Percentiles rank a stretch among this genome's conserved stretches.
Evolutionary conservation across 2,113 vertebrate genomes (phyloP).

Genomic region (Eurypyga helias): DNA sequence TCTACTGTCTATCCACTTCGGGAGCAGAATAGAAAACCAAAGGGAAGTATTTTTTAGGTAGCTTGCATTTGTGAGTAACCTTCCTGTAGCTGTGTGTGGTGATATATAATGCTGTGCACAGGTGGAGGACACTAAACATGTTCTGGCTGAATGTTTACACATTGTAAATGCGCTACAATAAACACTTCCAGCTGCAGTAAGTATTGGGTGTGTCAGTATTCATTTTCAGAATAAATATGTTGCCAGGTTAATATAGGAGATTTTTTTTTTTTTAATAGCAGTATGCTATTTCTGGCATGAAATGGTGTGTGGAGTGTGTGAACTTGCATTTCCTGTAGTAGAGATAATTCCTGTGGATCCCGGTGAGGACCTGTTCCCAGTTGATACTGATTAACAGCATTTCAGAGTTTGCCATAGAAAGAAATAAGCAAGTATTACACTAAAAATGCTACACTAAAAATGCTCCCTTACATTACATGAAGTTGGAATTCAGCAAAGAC

Average conservation of each 20-base stretch:
- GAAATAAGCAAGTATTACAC: background rate
- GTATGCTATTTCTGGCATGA: background rate
- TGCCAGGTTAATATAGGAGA: background rate
- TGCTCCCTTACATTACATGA: background rate
- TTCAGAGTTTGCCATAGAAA: background rate
- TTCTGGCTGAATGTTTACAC: slow-evolving; percentile 28
- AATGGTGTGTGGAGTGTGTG: background rate
- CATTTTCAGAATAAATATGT: background rate
- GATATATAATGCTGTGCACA: background rate
- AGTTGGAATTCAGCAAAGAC: background rate
- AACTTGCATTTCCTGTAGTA: background rate
- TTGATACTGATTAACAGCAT: background rate
- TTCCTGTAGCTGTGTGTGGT: background rate
- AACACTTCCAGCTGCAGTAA: slow-evolving; percentile 36
- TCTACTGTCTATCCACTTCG: background rate
- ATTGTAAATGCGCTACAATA: slow-evolving; percentile 49
- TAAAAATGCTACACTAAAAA: background rate
- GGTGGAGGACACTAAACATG: background rate
- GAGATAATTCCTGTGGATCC: background rate
- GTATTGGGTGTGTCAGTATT: background rate
- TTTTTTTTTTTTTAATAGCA: background rate
- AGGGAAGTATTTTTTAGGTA: slow-evolving; percentile 8
- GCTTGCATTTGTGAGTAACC: background rate
- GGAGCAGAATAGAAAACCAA: slow-evolving; percentile 20
- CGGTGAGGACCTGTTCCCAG: background rate